These are phyloP conservation scores for Rhabdornis inornatus DNA, from an alignment of 2,113 vertebrate species.

Conservation along the genomic window DNA sequence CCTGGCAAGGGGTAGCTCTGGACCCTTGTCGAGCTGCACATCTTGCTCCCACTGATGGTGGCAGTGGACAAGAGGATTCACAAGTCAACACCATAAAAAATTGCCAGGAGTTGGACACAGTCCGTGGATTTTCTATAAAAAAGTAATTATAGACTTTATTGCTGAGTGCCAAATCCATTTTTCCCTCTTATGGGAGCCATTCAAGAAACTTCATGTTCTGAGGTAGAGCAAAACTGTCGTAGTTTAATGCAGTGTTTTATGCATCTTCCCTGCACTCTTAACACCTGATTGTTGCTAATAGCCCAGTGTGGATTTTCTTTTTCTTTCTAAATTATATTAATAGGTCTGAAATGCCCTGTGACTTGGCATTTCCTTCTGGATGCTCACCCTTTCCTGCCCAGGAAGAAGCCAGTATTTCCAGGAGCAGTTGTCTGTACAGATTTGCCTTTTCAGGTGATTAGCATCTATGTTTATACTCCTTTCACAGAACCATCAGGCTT, in stretches of 20 bases:
- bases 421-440: neutral
- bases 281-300: conserved; percentile 23
- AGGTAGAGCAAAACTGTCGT: neutral
- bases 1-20: neutral
- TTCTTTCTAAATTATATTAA: neutral
- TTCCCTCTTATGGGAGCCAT: conserved; percentile 21
- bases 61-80: neutral
- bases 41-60: rapidly evolving
- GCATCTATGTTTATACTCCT: neutral
- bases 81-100: neutral
- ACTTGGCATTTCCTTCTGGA: neutral
- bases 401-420: neutral
- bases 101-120: neutral
- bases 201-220: conserved; percentile 43
- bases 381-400: neutral
- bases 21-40: rapidly evolving
- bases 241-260: conserved; percentile 43
- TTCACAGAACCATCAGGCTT: neutral
- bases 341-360: neutral
- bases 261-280: neutral
- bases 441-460: neutral
- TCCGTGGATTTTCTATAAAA: neutral
- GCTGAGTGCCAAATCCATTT: conserved; percentile 15
- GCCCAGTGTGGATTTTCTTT: neutral
- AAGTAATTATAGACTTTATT: conserved; percentile 20